Evolutionary conservation across 2,888 invertebrate species (phyloP), one percentile per base, ranked within the genome.

Genomic region (Muscina levida): DNA sequence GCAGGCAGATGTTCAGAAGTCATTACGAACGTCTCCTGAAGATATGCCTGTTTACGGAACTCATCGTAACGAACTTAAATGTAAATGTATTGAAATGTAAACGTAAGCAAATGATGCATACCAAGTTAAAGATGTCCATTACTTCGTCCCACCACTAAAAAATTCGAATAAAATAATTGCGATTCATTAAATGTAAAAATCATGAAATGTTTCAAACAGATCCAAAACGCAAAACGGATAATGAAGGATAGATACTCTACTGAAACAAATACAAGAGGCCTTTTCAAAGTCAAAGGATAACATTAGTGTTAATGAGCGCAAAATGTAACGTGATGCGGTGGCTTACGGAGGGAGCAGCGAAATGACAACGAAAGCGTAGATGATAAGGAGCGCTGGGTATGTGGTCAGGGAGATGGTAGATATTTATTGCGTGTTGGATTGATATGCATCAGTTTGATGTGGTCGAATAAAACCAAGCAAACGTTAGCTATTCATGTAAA

Each of bases 91-190:
- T 31, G 31, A 15, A 57, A 19, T 48, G 22, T 53, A 67, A 72
- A 62, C 71, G 71, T 72, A 75, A 81, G 71, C 80, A 84, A 84
- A 85, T 85, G 66, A 79, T 83, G 80, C 96, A 94, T 96, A 97
- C 97, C 96, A 96, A 96, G 91, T 97, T 96, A 94, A 97, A 97
- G 93, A 96, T 96, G 93, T 96, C 96, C 95, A 97, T 96, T 92
- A 96, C 96, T 94, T 97, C 96, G 95, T 96, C 96, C 97, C 96
- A 96, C 96, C 96, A 96, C 96, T 97, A 95, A 93, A 96, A 90
- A 93, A 93, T 92, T 91, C 1, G 88, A 87, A 88, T 85, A 87
- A 84, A 86, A 88, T 85, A 84, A 84, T 85, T 81, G 73, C 62
- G 6, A 17, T 62, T 62, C 62, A 62, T 62, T 62, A 62, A 22